Evolutionary conservation across 2,888 invertebrate genomes (phyloP).

Genomic region (Acrobasis repandana): DNA sequence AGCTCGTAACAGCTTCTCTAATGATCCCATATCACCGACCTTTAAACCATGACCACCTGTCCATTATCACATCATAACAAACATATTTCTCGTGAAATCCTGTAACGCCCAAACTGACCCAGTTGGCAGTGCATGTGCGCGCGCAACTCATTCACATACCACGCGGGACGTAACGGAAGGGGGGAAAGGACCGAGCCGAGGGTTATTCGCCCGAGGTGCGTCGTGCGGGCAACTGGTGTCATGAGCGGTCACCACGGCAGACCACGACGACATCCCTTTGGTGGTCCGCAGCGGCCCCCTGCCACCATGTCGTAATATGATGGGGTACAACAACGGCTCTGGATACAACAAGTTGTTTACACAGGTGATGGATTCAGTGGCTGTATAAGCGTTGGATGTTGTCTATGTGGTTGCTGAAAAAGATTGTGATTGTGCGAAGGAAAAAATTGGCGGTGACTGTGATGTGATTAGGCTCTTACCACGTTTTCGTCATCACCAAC

Average conservation of each 20-base stretch:
- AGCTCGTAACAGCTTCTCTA: not conserved
- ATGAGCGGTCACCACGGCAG: slow-evolving; percentile 67
- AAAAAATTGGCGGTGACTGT: no score
- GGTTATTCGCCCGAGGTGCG: slow-evolving; percentile 55
- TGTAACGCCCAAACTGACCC: slow-evolving; percentile 29
- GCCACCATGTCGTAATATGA: slow-evolving; percentile 87
- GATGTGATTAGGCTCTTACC: no score
- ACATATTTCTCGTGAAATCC: slow-evolving; percentile 15
- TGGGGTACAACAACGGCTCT: slow-evolving; percentile 89
- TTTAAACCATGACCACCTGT: not conserved
- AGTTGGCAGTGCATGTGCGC: slow-evolving; percentile 51
- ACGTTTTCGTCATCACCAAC: no score
- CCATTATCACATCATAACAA: slow-evolving; percentile 11
- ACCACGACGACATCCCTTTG: slow-evolving; percentile 78
- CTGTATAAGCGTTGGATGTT: not conserved
- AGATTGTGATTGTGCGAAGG: no score
- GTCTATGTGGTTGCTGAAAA: not conserved
- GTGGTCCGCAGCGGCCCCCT: slow-evolving; percentile 78
- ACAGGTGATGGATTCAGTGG: slow-evolving; percentile 80
- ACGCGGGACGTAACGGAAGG: slow-evolving; percentile 29
- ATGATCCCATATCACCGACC: not conserved
- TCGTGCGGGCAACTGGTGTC: slow-evolving; percentile 46
- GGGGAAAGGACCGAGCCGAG: slow-evolving; percentile 36
- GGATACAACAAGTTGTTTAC: slow-evolving; percentile 93
- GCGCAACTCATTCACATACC: slow-evolving; percentile 67